These are phyloP conservation scores for Pseudopleuronectes americanus DNA, from an alignment of 2,797 vertebrate species.

Conservation along the genomic window DNA sequence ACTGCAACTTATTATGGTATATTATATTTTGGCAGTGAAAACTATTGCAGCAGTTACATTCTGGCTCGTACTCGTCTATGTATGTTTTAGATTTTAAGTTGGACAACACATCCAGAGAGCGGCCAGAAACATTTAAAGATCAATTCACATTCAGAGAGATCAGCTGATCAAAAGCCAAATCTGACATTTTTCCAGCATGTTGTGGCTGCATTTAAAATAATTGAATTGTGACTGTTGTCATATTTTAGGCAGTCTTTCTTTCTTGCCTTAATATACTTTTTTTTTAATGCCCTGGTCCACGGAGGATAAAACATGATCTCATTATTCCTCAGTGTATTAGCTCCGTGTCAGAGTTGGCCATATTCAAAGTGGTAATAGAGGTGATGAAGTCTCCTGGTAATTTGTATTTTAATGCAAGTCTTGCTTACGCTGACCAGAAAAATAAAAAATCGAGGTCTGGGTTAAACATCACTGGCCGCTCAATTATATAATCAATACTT, in stretches of 20 bases:
- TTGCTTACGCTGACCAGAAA: constrained; percentile 21
- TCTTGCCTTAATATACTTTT: not conserved
- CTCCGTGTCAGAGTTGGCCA: constrained; percentile 23
- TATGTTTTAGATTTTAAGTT: not conserved
- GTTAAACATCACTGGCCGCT: constrained; percentile 67
- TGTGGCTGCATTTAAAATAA: constrained; percentile 1
- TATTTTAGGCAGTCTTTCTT: not conserved
- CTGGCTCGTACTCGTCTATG: too few species aligned
- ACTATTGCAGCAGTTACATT: too few species aligned
- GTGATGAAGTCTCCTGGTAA: constrained; percentile 28
- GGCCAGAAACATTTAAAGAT: not conserved
- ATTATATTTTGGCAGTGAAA: too few species aligned
- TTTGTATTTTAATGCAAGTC: constrained; percentile 35
- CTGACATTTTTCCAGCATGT: not conserved
- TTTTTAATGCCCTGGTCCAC: constrained; percentile 3
- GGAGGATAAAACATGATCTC: constrained; percentile 10
- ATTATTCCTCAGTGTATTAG: constrained; percentile 15
- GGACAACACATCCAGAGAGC: too few species aligned
- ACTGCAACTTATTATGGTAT: too few species aligned
- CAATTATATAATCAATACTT: constrained; percentile 74
- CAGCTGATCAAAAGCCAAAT: not conserved
- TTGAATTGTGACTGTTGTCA: fast-evolving
- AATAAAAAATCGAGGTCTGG: constrained; percentile 50
- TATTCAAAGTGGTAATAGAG: constrained; percentile 20
- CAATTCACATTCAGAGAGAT: not conserved